Conservation (phyloP, 2,888 invertebrate genomes). For the Tetramorium bicarinatum region DNA sequence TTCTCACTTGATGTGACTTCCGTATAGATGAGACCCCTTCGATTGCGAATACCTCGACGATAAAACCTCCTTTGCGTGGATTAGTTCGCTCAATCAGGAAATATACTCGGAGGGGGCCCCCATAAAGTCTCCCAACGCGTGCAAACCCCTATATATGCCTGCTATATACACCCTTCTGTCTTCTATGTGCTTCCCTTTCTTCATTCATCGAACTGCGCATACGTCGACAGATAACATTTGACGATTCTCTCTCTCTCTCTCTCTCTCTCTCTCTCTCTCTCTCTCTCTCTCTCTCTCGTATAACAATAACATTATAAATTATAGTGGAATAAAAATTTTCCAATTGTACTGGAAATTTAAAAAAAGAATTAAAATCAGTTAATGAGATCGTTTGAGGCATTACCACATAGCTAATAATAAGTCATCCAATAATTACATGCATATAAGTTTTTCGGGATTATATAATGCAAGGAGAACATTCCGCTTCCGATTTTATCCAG, state of each 20-base stretch:
- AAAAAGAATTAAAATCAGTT: not conserved
- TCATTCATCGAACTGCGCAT: slow-evolving; percentile 67
- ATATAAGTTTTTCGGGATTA: not conserved
- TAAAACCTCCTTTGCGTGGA: slow-evolving; percentile 85
- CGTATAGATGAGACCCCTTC: slow-evolving; percentile 72
- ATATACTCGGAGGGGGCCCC: slow-evolving; percentile 83
- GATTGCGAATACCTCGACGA: slow-evolving; percentile 82
- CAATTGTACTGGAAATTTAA: not conserved
- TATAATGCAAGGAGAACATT: not conserved
- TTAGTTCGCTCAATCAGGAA: slow-evolving; percentile 85
- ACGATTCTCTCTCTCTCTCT: not conserved
- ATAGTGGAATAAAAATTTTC: no score
- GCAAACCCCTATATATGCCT: slow-evolving; percentile 78
- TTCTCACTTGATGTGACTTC: slow-evolving; percentile 61
- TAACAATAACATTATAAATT: no score
- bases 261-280: not conserved
- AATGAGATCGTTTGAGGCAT: not conserved
- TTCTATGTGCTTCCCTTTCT: slow-evolving; percentile 72
- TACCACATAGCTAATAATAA: not conserved
- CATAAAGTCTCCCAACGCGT: slow-evolving; percentile 79
- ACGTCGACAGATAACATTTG: slow-evolving; percentile 72
- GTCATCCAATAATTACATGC: not conserved
- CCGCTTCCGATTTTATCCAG: not conserved
- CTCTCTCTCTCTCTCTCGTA: not conserved
- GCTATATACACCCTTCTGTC: slow-evolving; percentile 69